Evolutionary conservation across 2,113 vertebrate species (phyloP).

Genomic region (Clupea harengus): DNA sequence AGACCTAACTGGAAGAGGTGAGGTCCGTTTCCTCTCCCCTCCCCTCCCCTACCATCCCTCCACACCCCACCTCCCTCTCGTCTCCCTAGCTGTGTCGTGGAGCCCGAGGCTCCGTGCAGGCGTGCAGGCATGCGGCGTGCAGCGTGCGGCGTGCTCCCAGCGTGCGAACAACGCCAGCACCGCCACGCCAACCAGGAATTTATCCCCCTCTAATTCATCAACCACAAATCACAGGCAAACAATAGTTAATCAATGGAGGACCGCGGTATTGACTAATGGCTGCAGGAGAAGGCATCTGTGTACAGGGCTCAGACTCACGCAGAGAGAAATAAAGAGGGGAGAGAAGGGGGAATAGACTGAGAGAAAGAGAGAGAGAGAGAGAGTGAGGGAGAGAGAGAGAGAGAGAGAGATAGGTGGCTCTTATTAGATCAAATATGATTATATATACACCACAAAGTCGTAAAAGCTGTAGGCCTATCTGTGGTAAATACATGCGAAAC

Average conservation of each 20-base stretch:
- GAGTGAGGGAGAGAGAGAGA: background rate
- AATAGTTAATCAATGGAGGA: slow-evolving; percentile 46
- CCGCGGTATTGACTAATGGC: slow-evolving; percentile 31
- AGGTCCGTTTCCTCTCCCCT: background rate
- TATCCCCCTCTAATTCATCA: slow-evolving; percentile 40
- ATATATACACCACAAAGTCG: no score
- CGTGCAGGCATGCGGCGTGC: background rate
- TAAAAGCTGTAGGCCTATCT: no score
- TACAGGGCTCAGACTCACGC: background rate
- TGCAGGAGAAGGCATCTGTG: slow-evolving; percentile 13
- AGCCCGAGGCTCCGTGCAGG: background rate
- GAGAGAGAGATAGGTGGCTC: background rate
- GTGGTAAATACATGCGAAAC: no score
- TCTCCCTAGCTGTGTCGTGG: no score
- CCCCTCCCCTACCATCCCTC: background rate
- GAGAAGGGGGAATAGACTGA: background rate
- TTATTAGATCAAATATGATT: no score
- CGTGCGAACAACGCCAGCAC: no score
- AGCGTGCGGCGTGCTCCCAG: background rate
- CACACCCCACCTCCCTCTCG: background rate
- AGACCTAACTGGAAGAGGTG: no score
- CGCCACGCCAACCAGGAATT: slow-evolving; percentile 17
- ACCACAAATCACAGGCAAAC: slow-evolving; percentile 40
- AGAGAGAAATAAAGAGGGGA: background rate
- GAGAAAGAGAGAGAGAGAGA: background rate